Conservation (phyloP, 2,888 invertebrate genomes). For the Falcaria lacertinaria region DNA sequence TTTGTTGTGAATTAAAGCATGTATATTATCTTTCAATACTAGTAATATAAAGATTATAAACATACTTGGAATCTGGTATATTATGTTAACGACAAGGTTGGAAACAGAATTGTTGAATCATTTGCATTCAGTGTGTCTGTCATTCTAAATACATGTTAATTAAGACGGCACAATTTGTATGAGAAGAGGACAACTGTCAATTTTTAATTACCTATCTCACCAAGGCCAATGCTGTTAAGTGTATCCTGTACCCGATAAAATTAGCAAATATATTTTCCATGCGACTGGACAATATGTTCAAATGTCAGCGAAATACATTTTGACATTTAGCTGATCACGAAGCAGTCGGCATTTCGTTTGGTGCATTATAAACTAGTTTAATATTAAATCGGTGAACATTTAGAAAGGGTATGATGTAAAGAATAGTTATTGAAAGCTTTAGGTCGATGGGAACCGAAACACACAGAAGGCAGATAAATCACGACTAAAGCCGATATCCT, state of each 20-base stretch:
- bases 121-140: too few species aligned
- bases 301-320: constrained; percentile 51
- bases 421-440: constrained; percentile 5
- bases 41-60: too few species aligned
- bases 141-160: too few species aligned
- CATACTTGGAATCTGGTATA: too few species aligned
- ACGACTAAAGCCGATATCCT: too few species aligned
- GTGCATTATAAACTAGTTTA: constrained; percentile 34
- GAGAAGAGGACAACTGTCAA: neutral
- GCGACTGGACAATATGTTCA: constrained; percentile 33
- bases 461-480: too few species aligned
- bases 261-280: constrained; percentile 19
- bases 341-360: constrained; percentile 24
- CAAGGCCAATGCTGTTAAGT: neutral
- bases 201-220: neutral
- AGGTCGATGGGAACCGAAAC: neutral
- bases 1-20: too few species aligned
- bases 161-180: too few species aligned
- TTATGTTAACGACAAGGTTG: too few species aligned
- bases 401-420: constrained; percentile 10
- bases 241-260: neutral
- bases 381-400: constrained; percentile 20
- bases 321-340: constrained; percentile 63
- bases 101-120: too few species aligned
- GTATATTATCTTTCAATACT: too few species aligned